phyloP scores from a whole-genome alignment of 2,888 invertebrate genomes.

The Spisula subtruncata region DNA sequence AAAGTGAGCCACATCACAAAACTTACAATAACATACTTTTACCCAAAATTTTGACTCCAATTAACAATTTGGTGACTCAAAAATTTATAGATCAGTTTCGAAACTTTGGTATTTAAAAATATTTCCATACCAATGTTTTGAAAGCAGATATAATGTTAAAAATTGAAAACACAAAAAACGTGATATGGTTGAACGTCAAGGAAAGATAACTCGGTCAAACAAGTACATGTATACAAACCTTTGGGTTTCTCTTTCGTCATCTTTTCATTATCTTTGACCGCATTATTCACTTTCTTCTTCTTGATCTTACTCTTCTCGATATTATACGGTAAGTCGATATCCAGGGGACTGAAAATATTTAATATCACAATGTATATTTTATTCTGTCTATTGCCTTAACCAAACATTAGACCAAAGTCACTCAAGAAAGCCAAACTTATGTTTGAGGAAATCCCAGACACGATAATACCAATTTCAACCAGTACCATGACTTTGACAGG shows the following conservation, averaged over 20 bases:
- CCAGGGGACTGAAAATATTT: conserved; percentile 35
- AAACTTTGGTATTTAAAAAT: too few species aligned
- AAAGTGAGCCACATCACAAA: not conserved
- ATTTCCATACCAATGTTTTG: not conserved
- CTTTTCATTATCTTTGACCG: conserved; percentile 66
- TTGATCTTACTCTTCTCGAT: conserved; percentile 78
- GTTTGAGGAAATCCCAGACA: too few species aligned
- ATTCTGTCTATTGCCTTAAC: too few species aligned
- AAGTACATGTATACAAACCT: conserved; percentile 47
- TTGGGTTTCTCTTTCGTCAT: conserved; percentile 69
- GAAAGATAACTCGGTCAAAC: not conserved
- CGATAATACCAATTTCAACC: too few species aligned
- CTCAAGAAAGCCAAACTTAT: too few species aligned
- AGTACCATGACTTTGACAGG: too few species aligned
- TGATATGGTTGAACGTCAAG: not conserved
- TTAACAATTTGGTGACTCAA: not conserved
- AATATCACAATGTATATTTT: too few species aligned
- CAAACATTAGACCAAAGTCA: too few species aligned
- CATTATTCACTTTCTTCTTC: conserved; percentile 68
- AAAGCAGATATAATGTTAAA: not conserved
- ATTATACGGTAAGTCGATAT: conserved; percentile 86
- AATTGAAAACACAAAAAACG: not conserved
- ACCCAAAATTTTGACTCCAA: not conserved
- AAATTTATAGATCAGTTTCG: too few species aligned
- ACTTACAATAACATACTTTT: not conserved